Conservation (phyloP, 2,113 vertebrate species). For the Centropristis striata region DNA sequence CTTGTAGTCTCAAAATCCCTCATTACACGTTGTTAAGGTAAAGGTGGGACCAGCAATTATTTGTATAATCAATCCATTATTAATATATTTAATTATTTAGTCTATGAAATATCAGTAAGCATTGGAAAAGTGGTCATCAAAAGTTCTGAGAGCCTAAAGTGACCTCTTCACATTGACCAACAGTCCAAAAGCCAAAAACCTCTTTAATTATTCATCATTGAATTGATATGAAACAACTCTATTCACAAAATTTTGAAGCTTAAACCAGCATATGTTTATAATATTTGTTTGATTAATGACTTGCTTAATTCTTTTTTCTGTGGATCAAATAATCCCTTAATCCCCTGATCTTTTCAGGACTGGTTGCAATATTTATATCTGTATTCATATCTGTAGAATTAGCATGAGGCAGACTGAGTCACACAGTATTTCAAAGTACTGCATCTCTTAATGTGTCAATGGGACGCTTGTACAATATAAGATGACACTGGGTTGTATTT, state of each 20-base stretch:
- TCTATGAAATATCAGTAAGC: background rate
- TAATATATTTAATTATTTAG: background rate
- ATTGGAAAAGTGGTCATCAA: background rate
- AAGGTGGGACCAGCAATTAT: background rate
- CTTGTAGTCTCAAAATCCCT: no score
- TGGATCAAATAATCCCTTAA: background rate
- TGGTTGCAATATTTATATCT: background rate
- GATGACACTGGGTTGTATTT: constrained; percentile 27
- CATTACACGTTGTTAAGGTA: background rate
- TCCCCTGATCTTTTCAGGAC: background rate
- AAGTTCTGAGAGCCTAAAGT: no score
- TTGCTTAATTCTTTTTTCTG: background rate
- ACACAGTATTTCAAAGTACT: background rate
- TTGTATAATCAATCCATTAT: background rate
- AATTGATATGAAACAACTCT: background rate
- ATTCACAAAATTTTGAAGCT: background rate
- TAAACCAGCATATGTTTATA: background rate
- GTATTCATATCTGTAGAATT: background rate
- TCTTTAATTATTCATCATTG: background rate
- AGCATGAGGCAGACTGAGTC: background rate
- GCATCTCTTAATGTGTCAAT: constrained; percentile 18
- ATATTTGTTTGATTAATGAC: background rate
- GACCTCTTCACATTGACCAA: background rate
- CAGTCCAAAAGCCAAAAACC: no score
- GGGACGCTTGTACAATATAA: constrained; percentile 12